Percentiles rank a stretch among this genome's conserved stretches.
phyloP scores from a whole-genome alignment of 1,140 invertebrate genomes.

The Daktulosphaira vitifoliae region DNA sequence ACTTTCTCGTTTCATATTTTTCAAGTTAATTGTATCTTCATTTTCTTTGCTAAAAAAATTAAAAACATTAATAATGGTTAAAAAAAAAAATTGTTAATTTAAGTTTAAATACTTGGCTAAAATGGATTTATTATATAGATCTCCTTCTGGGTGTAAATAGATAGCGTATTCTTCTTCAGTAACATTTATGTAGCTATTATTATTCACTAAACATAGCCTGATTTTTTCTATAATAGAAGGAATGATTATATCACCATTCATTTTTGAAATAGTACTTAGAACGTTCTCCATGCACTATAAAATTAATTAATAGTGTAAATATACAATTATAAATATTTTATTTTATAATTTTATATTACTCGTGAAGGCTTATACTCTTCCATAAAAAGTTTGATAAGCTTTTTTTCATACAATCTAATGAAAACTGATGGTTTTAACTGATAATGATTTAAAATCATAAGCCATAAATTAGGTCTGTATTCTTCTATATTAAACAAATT shows the following conservation, averaged over 20 bases:
- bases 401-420: slow-evolving; percentile 40
- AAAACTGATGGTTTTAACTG: slow-evolving; percentile 30
- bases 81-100: too few species aligned
- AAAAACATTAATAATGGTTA: too few species aligned
- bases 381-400: slow-evolving; percentile 54
- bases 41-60: slow-evolving; percentile 21
- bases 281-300: slow-evolving; percentile 54
- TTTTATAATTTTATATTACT: slow-evolving; percentile 43
- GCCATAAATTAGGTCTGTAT: slow-evolving; percentile 27
- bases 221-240: slow-evolving; percentile 29
- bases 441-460: slow-evolving; percentile 26
- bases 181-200: slow-evolving; percentile 50
- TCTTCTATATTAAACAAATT: too few species aligned
- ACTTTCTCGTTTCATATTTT: slow-evolving; percentile 76
- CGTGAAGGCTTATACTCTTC: slow-evolving; percentile 49
- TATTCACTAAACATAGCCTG: slow-evolving; percentile 23
- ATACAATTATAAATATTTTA: background rate
- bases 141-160: slow-evolving; percentile 77
- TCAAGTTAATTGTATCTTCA: slow-evolving; percentile 12
- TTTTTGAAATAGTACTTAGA: slow-evolving; percentile 53
- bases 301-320: background rate
- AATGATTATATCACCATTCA: slow-evolving; percentile 49
- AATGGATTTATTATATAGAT: slow-evolving; percentile 83
- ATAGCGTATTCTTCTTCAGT: slow-evolving; percentile 82
- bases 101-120: slow-evolving; percentile 51